Evolutionary conservation across 1,140 invertebrate species (phyloP), one percentile per base, ranked within the genome.

Genomic region (Helicoverpa armigera): DNA sequence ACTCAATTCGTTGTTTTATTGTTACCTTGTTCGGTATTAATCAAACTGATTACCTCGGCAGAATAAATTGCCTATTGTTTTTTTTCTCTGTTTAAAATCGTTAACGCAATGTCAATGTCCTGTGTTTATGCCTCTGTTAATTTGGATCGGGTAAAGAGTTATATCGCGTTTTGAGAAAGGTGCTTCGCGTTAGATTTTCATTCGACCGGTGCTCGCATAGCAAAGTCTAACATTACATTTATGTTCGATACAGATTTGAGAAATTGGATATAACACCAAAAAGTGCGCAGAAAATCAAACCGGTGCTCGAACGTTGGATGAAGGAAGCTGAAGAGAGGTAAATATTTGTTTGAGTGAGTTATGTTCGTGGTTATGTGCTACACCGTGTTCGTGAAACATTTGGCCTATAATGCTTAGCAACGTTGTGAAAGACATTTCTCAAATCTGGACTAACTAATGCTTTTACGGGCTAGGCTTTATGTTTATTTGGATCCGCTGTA

Each of bases 201-300:
- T 86, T 88, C 85, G 82, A 83, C 82, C 87, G 89, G 90, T 87
- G 82, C 91, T 88, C 85, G 89, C 87, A 82, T 85, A 89, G 87
- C 84, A 88, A 87, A 89, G 79, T 94, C 92, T 95, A 95, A 95
- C 94, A 94, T 91, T 91, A 89, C 86, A 92, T 94, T 95, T 95
- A 93, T 95, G 95, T 95, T 92, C 91, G 92, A 93, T 95, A 92
- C 95, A 99, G 99, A 97, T 99, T 99, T 97, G 99, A 99, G 96
- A 99, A 99, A 96, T 96, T 99, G 95, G 99, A 99, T 96, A 99
- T 99, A 90, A 99, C 99, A 91, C 99, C 99, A 93, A 99, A 99
- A 96, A 99, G 98, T 96, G 99, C 99, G 85, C 98, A 99, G 96
- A 99, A 99, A 97, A 99, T 99, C 90, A 99, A 99, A 95, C 99